Evolutionary conservation across 2,888 invertebrate species (phyloP).

Genomic region (Dicranocentrus wangi): DNA sequence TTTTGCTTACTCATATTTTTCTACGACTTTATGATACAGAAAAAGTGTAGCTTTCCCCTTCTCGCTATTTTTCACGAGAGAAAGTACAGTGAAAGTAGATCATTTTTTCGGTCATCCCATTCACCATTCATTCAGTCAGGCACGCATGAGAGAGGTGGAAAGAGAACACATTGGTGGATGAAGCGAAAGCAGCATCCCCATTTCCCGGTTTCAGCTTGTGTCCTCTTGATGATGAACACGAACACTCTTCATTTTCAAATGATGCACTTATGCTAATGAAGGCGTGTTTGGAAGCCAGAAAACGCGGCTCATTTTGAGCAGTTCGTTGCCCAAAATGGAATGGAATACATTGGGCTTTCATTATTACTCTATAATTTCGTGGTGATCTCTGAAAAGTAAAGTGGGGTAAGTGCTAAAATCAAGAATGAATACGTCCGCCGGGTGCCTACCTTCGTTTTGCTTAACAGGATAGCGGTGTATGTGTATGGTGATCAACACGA

Average conservation of each 20-base stretch:
- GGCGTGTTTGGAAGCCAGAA: not conserved
- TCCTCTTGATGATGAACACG: not conserved
- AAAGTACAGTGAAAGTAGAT: constrained; percentile 3
- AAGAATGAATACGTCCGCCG: too few species aligned
- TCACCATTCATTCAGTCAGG: not conserved
- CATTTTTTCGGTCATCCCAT: not conserved
- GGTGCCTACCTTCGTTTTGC: too few species aligned
- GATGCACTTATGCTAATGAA: constrained; percentile 33
- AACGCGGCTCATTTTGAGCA: too few species aligned
- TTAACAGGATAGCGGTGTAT: too few species aligned
- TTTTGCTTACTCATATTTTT: not conserved
- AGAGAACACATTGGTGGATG: not conserved
- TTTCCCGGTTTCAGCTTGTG: not conserved
- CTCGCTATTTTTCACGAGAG: not conserved
- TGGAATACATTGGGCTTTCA: too few species aligned
- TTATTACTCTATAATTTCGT: too few species aligned
- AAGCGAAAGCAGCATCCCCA: not conserved
- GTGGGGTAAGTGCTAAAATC: too few species aligned
- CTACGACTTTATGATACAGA: not conserved
- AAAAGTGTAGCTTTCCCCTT: not conserved
- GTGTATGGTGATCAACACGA: not conserved
- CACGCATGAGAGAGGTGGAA: not conserved
- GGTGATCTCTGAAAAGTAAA: too few species aligned
- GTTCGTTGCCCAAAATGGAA: too few species aligned
- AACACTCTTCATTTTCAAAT: constrained; percentile 18